These are phyloP conservation scores for Hydrochoerus hydrochaeris DNA, from an alignment of 2,113 vertebrate species.

Conservation along the genomic window DNA sequence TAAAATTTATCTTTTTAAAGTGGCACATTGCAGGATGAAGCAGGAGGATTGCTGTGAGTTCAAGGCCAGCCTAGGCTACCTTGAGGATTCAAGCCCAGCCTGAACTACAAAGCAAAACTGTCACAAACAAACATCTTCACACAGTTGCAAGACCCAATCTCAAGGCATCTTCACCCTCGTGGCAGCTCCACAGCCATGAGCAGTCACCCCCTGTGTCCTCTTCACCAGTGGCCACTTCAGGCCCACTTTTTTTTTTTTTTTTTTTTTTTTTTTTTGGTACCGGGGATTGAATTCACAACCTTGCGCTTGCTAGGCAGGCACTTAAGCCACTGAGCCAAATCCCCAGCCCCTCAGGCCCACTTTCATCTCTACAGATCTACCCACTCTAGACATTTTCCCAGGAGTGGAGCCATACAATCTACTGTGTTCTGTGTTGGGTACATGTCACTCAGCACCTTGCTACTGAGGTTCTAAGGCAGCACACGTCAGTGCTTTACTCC, in stretches of 20 bases:
- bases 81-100: background rate
- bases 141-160: background rate
- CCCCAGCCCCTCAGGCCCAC: no score
- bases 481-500: fast-evolving
- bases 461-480: fast-evolving
- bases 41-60: background rate
- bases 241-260: no score
- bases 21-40: background rate
- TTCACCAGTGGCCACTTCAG: background rate
- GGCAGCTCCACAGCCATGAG: background rate
- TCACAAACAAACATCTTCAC: background rate
- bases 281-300: no score
- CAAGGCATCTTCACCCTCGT: background rate
- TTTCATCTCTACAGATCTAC: background rate
- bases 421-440: background rate
- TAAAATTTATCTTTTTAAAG: background rate
- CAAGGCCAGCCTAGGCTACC: background rate
- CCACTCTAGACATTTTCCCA: no score
- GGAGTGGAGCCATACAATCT: fast-evolving
- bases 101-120: background rate
- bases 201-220: fast-evolving
- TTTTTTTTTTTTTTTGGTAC: no score
- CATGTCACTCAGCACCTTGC: no score
- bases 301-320: no score
- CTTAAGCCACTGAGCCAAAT: no score